phyloP scores from a whole-genome alignment of 2,113 vertebrate species.

The Lepus europaeus region DNA sequence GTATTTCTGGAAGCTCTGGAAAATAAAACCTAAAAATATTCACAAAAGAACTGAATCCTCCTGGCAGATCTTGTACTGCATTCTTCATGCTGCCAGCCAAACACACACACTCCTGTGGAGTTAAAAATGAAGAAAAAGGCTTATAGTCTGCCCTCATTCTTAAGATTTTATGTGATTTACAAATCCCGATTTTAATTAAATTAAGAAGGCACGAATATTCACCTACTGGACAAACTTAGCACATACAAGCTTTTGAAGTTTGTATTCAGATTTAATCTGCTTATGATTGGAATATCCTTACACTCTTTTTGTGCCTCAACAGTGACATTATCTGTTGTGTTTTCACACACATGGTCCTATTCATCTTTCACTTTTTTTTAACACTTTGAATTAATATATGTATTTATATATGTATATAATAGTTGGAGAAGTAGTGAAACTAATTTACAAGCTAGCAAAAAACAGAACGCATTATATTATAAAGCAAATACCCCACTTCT shows the following conservation, averaged over 20 bases:
- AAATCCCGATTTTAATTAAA: slow-evolving; percentile 78
- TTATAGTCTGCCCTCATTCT: slow-evolving; percentile 62
- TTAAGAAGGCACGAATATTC: slow-evolving; percentile 40
- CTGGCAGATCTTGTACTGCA: slow-evolving; percentile 46
- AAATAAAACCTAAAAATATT: slow-evolving; percentile 60
- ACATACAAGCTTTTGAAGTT: slow-evolving; percentile 23
- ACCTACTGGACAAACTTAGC: background rate
- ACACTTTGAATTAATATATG: background rate
- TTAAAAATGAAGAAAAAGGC: slow-evolving; percentile 69
- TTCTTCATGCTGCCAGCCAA: slow-evolving; percentile 61
- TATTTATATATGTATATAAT: too few relatives aligned
- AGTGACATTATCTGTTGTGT: background rate
- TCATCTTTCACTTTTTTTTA: slow-evolving; percentile 2
- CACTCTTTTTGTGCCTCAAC: background rate
- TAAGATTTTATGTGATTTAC: slow-evolving; percentile 73
- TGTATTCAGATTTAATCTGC: slow-evolving; percentile 24
- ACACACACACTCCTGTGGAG: slow-evolving; percentile 54
- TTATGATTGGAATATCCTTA: slow-evolving; percentile 40
- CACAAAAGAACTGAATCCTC: slow-evolving; percentile 9
- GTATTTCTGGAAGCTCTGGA: slow-evolving; percentile 52
- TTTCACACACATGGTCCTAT: background rate
- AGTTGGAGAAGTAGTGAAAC: background rate
- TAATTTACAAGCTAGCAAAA: slow-evolving; percentile 20
- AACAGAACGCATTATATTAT: background rate
- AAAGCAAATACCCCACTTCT: background rate